Conservation (phyloP, 2,888 invertebrate species). For the Pachycephus smyrnensis region DNA sequence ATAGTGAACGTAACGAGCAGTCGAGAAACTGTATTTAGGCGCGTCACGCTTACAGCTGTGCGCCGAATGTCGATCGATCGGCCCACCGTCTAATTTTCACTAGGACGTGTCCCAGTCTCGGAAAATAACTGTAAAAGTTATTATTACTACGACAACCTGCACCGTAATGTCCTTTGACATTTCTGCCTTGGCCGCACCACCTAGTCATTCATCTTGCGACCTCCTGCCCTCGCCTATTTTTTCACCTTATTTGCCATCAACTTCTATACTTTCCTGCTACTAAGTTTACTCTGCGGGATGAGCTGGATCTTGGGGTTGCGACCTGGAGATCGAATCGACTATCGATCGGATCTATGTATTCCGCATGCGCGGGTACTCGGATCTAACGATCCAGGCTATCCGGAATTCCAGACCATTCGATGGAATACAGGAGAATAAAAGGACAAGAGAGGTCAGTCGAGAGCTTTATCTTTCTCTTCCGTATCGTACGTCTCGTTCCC, state of each 20-base stretch:
- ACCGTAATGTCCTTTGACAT: not conserved
- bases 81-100: not conserved
- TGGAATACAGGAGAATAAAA: too few relatives aligned
- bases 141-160: not conserved
- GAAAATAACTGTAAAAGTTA: not conserved
- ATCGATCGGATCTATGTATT: too few relatives aligned
- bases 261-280: not conserved
- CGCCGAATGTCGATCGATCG: not conserved
- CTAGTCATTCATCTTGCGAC: not conserved
- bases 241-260: not conserved
- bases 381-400: too few relatives aligned
- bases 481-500: too few relatives aligned
- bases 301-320: too few relatives aligned
- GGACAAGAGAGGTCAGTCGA: too few relatives aligned
- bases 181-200: not conserved
- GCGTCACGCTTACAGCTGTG: not conserved
- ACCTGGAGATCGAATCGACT: too few relatives aligned
- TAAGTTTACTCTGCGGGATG: too few relatives aligned
- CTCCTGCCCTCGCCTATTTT: too few relatives aligned
- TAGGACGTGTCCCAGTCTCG: not conserved
- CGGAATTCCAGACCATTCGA: too few relatives aligned
- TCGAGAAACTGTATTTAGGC: not conserved
- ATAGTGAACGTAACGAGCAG: not conserved
- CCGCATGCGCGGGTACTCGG: too few relatives aligned
- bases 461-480: too few relatives aligned